Percentiles rank a stretch among this genome's conserved stretches.
phyloP scores from a whole-genome alignment of 2,797 vertebrate genomes.

The Toxotes lorentzi region DNA sequence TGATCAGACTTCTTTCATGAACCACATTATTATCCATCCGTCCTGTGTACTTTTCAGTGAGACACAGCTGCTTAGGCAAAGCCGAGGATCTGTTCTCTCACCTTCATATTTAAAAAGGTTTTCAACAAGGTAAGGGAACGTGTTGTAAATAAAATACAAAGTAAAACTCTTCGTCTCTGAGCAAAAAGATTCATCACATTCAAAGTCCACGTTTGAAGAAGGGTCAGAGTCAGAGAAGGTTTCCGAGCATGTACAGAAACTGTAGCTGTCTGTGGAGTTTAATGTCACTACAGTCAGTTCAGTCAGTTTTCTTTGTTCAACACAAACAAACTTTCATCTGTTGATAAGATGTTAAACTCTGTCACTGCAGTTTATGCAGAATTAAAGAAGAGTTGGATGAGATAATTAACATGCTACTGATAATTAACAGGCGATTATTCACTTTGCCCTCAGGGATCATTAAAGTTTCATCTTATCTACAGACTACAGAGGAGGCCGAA shows the following conservation, averaged over 20 bases:
- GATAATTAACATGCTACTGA: slow-evolving; percentile 41
- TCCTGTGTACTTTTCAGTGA: neutral
- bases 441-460: slow-evolving; percentile 52
- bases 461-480: slow-evolving; percentile 53
- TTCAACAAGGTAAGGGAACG: neutral
- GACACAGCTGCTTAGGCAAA: neutral
- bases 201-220: neutral
- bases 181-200: neutral
- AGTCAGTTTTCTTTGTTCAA: neutral
- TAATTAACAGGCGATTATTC: slow-evolving; percentile 61
- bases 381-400: slow-evolving; percentile 26
- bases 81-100: neutral
- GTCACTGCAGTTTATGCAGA: slow-evolving; percentile 19
- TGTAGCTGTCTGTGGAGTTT: neutral
- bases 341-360: slow-evolving; percentile 17
- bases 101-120: slow-evolving; percentile 1
- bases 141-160: neutral
- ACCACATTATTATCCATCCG: too few species aligned
- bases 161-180: neutral
- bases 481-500: slow-evolving; percentile 19
- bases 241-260: neutral
- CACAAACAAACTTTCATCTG: slow-evolving; percentile 13
- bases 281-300: neutral
- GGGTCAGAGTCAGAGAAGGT: neutral
- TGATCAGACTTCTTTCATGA: neutral